Evolutionary conservation across 2,113 vertebrate species (phyloP).

Genomic region (Gallinago paraguaiae): DNA sequence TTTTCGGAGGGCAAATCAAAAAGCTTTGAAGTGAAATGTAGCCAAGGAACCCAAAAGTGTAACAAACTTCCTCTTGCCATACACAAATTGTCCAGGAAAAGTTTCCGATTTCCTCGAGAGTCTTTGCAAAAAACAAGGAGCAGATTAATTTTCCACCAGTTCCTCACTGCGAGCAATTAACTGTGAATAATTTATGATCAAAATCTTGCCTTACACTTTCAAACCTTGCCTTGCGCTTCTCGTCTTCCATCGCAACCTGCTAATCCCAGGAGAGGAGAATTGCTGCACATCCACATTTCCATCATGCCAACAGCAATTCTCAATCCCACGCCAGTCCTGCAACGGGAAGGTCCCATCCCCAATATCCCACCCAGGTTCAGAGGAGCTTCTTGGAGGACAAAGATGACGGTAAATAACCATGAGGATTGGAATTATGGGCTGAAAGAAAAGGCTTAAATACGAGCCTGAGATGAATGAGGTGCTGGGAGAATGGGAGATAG

Average conservation of each 20-base stretch:
- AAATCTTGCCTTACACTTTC: not conserved
- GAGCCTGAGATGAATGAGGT: not conserved
- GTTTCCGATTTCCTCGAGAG: not conserved
- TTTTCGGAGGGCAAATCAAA: not conserved
- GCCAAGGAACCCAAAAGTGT: not conserved
- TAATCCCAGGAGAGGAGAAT: not conserved
- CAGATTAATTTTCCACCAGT: not conserved
- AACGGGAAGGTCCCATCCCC: not conserved
- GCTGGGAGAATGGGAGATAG: not conserved
- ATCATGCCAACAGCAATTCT: not conserved
- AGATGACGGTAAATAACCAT: fast-evolving
- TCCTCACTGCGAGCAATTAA: not conserved
- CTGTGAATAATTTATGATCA: not conserved
- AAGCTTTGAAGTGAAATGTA: not conserved
- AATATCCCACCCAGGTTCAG: not conserved
- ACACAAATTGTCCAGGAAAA: not conserved
- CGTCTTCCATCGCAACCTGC: not conserved
- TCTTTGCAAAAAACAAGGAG: not conserved
- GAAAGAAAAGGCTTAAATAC: not conserved
- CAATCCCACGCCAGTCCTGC: not conserved
- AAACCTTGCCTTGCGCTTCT: not conserved
- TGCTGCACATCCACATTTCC: not conserved
- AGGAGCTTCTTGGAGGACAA: not conserved
- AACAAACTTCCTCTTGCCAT: not conserved
- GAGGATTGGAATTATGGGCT: not conserved